Conservation (phyloP, 2,113 vertebrate genomes). For the Corydoras maculifer region DNA sequence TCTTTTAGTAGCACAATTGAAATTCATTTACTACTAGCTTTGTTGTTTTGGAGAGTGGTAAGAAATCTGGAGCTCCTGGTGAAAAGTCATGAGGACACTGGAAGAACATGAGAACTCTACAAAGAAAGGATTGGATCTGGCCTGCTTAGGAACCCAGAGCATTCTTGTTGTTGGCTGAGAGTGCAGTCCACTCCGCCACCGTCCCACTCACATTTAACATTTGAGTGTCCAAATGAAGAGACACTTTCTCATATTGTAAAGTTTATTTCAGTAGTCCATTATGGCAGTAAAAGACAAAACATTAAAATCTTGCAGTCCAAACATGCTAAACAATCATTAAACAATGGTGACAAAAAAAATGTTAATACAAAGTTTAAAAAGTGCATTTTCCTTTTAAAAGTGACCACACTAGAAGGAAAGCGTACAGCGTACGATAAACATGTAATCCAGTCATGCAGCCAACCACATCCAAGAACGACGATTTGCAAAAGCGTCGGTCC, state of each 20-base stretch:
- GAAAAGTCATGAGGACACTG: too few species aligned
- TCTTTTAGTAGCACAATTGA: too few species aligned
- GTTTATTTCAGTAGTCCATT: constrained; percentile 73
- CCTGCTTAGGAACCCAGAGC: too few species aligned
- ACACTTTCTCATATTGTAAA: constrained; percentile 39
- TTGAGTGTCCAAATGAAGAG: too few species aligned
- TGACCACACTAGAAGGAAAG: constrained; percentile 73
- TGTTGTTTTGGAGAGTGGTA: too few species aligned
- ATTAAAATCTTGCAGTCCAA: constrained; percentile 88
- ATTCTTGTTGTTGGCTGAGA: too few species aligned
- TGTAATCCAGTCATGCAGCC: constrained; percentile 82
- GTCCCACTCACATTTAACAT: too few species aligned
- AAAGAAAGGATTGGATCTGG: too few species aligned
- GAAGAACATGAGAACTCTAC: too few species aligned
- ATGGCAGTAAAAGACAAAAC: constrained; percentile 88
- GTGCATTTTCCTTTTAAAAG: constrained; percentile 72
- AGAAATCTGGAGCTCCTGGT: too few species aligned
- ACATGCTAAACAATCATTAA: constrained; percentile 95
- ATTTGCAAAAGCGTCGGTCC: constrained; percentile 69
- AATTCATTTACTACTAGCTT: too few species aligned
- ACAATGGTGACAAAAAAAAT: constrained; percentile 62
- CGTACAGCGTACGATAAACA: constrained; percentile 70
- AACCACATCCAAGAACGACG: constrained; percentile 66
- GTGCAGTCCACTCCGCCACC: too few species aligned
- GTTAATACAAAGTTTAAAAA: constrained; percentile 67